A percentile compares a stretch with the other conserved stretches of the same genome.
phyloP scores from a whole-genome alignment of 1,140 invertebrate genomes.

The Acyrthosiphon pisum region DNA sequence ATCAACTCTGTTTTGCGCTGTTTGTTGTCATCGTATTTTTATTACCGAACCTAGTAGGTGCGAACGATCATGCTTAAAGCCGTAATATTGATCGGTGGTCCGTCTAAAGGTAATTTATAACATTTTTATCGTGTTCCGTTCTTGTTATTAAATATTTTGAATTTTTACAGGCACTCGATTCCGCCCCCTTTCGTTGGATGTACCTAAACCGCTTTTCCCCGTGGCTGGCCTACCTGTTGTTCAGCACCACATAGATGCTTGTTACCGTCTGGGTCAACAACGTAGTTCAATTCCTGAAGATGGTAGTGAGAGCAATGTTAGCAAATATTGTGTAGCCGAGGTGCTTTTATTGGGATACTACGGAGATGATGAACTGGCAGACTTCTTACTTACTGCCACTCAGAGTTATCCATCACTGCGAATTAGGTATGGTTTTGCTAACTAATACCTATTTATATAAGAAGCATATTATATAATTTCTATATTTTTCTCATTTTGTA shows the following conservation, averaged over 20 bases:
- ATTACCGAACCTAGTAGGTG: neutral
- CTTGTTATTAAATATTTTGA: slow-evolving; percentile 57
- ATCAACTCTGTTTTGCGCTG: neutral
- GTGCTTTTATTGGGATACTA: slow-evolving; percentile 30
- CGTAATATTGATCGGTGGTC: slow-evolving; percentile 78
- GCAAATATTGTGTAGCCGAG: neutral
- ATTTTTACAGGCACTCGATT: slow-evolving; percentile 85
- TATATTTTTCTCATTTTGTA: neutral
- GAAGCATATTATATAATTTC: neutral
- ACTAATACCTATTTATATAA: neutral
- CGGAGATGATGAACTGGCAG: neutral
- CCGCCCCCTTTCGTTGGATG: slow-evolving; percentile 92
- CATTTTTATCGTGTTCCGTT: neutral
- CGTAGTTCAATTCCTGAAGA: neutral
- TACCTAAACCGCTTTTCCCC: slow-evolving; percentile 96
- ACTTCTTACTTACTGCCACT: slow-evolving; percentile 13
- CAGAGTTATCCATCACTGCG: neutral
- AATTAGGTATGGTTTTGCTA: neutral
- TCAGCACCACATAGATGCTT: slow-evolving; percentile 97
- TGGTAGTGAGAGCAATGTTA: neutral
- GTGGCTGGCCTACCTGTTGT: slow-evolving; percentile 93
- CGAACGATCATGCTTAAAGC: slow-evolving; percentile 72
- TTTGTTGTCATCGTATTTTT: neutral
- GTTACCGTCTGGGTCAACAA: slow-evolving; percentile 66
- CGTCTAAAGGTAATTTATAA: slow-evolving; percentile 72